Evolutionary conservation across 2,888 invertebrate genomes (phyloP).

Genomic region (Priocnemis perturbator): DNA sequence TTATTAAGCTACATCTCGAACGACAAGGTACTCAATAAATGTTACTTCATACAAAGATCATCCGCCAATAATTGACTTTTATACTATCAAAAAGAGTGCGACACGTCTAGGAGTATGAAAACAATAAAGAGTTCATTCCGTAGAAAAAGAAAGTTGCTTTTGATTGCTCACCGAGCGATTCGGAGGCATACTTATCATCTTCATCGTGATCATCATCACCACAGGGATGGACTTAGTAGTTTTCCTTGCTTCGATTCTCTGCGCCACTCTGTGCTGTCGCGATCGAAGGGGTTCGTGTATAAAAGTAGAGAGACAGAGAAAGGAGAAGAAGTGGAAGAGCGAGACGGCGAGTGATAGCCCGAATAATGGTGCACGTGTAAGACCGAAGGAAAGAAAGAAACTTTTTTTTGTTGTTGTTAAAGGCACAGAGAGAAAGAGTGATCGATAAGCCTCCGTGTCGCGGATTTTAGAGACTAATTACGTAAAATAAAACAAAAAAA

Average conservation of each 20-base stretch:
- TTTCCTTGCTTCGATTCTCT: not conserved
- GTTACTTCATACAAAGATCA: conserved; percentile 22
- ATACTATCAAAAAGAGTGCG: not conserved
- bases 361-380: no score
- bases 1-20: conserved; percentile 39
- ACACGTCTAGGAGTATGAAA: conserved; percentile 17
- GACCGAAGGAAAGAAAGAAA: no score
- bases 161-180: conserved; percentile 35
- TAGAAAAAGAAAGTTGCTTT: conserved; percentile 6
- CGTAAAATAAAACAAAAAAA: not conserved
- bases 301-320: not conserved
- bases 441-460: no score
- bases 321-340: no score
- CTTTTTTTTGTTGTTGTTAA: no score
- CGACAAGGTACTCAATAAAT: conserved; percentile 36
- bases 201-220: no score
- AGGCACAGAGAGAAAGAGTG: no score
- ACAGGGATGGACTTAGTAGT: not conserved
- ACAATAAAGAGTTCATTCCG: conserved; percentile 31
- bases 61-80: conserved; percentile 15
- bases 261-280: no score
- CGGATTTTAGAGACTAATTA: no score
- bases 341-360: no score
- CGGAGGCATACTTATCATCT: conserved; percentile 18
- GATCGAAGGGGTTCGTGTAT: not conserved